These are phyloP conservation scores for Numida meleagris DNA, from an alignment of 2,113 vertebrate species.

Conservation along the genomic window DNA sequence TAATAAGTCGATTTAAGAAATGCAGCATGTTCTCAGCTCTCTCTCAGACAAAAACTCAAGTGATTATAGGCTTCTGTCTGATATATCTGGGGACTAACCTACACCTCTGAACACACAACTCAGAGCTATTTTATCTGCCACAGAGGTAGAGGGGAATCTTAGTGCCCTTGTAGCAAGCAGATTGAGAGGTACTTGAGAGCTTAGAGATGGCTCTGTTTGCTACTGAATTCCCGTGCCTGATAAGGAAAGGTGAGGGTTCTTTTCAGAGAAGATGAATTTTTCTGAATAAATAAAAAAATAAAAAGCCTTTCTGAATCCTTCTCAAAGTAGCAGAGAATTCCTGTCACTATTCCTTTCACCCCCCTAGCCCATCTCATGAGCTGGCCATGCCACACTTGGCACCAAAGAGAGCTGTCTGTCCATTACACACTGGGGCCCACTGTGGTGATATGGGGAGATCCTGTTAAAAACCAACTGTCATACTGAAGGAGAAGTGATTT, in stretches of 20 bases:
- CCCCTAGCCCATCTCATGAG: neutral
- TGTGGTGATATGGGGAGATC: neutral
- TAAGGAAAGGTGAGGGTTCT: neutral
- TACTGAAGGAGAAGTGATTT: neutral
- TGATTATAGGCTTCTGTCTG: neutral
- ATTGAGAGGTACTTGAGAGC: constrained; percentile 26
- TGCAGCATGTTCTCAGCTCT: neutral
- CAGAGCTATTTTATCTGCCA: constrained; percentile 36
- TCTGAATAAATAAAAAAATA: neutral
- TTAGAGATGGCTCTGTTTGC: constrained; percentile 20
- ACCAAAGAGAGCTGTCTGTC: neutral
- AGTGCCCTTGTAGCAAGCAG: neutral
- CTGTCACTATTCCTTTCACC: neutral
- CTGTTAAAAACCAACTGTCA: neutral
- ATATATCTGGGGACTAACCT: constrained; percentile 40
- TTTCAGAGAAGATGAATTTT: neutral
- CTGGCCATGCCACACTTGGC: neutral
- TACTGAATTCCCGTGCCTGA: neutral
- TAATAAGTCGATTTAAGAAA: constrained; percentile 45
- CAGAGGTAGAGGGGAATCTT: neutral
- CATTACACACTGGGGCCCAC: neutral
- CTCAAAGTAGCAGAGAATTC: neutral
- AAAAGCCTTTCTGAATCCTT: neutral
- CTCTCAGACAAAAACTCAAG: neutral
- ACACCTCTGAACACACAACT: constrained; percentile 12